Evolutionary conservation across 2,888 invertebrate species (phyloP), one percentile per base, ranked within the genome.

Genomic region (Chymomyza fuscimana): DNA sequence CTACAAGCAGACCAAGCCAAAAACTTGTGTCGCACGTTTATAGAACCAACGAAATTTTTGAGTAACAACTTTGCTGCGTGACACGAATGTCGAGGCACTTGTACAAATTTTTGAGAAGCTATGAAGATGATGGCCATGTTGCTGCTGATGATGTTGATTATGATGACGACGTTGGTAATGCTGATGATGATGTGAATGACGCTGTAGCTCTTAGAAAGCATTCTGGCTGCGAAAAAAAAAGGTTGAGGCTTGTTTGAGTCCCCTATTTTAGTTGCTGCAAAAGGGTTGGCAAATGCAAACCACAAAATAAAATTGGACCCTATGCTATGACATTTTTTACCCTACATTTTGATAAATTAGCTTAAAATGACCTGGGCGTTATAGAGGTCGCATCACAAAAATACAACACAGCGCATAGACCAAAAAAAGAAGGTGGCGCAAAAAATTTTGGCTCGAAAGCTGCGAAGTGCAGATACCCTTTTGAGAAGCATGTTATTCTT

Each of bases 11-110:
- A 72, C 68, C 60, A 36, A 58, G 29, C 12, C 40, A 25, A 25
- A 58, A 16, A 60, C 32, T 36, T 36, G 60, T 72, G 78, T 70
- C 81, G 81, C 79, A 80, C 79, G 79, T 80, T 79, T 78, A 69
- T 83, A 77, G 78, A 78, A 78, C 59, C 19, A 76, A 73, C 56
- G 63, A 81, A 81, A 83, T 80, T 83, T 80, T 80, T 80, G 80
- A 80, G 84, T 83, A 80, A 83, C 80, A 80, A 83, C 80, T 80
- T 83, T 80, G 80, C 79, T 81, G 80, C 80, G 80, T 80, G 80
- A 80, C 78, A 80, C 79, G 79, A 80, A 80, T 83, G 69, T 63
- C 67, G 81, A 61, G 74, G 74, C 81, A 78, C 75, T 82, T 54
- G 54, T 54, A 70, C 72, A 80, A 72, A 79, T 76, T 82, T 75